Evolutionary conservation across 1,140 invertebrate species (phyloP).

Genomic region (Heliothis subflexa): DNA sequence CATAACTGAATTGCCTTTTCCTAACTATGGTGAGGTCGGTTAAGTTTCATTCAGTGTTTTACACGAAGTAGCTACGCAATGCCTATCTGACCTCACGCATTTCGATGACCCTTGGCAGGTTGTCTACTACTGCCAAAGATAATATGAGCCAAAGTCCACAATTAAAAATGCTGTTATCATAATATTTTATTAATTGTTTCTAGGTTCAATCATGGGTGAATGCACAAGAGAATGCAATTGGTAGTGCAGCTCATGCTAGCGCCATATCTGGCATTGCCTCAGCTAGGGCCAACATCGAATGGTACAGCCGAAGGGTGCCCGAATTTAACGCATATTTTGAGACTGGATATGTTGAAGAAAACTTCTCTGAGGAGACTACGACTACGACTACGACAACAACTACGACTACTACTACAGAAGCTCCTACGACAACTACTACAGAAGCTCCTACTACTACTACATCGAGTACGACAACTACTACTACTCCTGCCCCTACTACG

Average conservation of each 20-base stretch:
- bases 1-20: no score
- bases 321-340: neutral
- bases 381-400: neutral
- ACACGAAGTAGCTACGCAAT: no score
- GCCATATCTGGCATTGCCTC: constrained; percentile 59
- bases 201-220: constrained; percentile 71
- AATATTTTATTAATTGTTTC: constrained; percentile 37
- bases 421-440: neutral
- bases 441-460: neutral
- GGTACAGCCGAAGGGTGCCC: neutral
- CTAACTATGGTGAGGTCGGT: no score
- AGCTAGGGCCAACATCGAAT: neutral
- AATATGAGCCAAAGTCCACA: neutral
- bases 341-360: neutral
- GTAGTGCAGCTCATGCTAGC: constrained; percentile 58
- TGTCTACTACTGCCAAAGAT: no score
- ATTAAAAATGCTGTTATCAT: no score
- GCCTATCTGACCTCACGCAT: no score
- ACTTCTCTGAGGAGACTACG: neutral
- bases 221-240: constrained; percentile 58
- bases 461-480: neutral
- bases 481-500: neutral
- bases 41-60: no score
- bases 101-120: no score
- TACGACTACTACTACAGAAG: neutral